Evolutionary conservation across 53 echinoderm and acorn worm genomes (phyloP).

Genomic region (Apostichopus leukothele): DNA sequence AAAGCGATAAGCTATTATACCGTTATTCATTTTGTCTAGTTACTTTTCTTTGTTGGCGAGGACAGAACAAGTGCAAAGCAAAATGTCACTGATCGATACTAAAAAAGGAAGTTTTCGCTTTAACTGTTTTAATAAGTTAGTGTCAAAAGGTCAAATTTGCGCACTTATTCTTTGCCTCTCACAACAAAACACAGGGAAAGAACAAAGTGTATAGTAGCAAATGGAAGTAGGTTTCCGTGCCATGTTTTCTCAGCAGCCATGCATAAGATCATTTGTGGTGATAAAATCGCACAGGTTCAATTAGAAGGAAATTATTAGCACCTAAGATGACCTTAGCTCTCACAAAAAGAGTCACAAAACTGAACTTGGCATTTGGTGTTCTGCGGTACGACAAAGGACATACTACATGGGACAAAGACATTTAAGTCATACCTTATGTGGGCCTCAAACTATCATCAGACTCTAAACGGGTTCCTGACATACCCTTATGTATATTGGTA

Average conservation of each 20-base stretch:
- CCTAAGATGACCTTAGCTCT: slow-evolving; percentile 4
- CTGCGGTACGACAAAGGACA: not conserved
- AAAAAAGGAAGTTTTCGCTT: too few relatives aligned
- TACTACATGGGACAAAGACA: too few relatives aligned
- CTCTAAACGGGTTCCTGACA: too few relatives aligned
- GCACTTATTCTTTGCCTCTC: not conserved
- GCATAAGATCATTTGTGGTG: not conserved
- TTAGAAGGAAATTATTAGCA: slow-evolving; percentile 4
- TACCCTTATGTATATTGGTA: too few relatives aligned
- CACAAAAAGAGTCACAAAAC: not conserved
- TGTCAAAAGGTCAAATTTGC: not conserved
- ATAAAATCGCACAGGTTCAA: not conserved
- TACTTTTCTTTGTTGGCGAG: too few relatives aligned
- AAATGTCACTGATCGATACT: too few relatives aligned
- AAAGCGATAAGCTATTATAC: too few relatives aligned
- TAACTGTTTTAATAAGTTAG: not conserved
- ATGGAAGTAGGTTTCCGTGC: not conserved
- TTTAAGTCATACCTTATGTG: too few relatives aligned
- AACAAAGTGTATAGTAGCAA: not conserved
- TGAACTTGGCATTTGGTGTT: not conserved
- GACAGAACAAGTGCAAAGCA: too few relatives aligned
- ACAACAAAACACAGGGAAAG: not conserved
- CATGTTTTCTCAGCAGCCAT: slow-evolving; percentile 2
- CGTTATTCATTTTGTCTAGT: too few relatives aligned
- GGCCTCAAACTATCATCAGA: too few relatives aligned